Base-by-base conservation (phyloP, 1,140 invertebrate species). In the Scylla paramamosain region DNA sequence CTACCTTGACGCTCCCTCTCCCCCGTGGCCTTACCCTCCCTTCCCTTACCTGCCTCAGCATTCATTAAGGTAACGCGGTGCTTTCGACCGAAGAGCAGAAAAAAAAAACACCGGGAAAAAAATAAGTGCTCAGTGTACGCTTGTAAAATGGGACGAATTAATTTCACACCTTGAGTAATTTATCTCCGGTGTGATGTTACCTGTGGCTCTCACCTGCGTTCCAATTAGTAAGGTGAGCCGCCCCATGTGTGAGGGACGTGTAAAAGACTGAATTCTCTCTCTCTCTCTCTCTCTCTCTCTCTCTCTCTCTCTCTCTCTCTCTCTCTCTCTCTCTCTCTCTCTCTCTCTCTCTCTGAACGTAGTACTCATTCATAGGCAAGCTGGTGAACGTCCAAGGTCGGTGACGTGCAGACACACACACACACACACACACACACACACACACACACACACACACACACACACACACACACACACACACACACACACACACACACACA, bases 401-500 rank as follows among this genome's bases (percentile, higher is more conserved):
- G 20, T 20, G n/a, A 77, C 67, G 8, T 8, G n/a, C n/a, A 77
- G 7, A 77, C 67, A n/a, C 20, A 88, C 87, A 88, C 87, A 88
- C 87, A 88, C 87, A 88, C 87, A 88, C 87, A 88, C 87, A 88
- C 87, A 88, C 87, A 88, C 87, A 88, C 87, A 88, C 87, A 88
- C 87, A 88, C 87, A 88, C 87, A 88, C 87, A 88, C 87, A 89
- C 87, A 89, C 32, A 89, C 87, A 39, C 87, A 89, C 32, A 89
- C 87, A 89, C 32, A 89, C 32, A 89, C 87, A 45, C 32, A 89
- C 32, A 89, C 87, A 77, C 67, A 77, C 52, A 59, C 25, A 3
- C 67, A 77, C 67, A 77, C 67, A 77, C 25, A n/a, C 3, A 59
- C 52, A 59, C 4, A 48, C 46, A 48, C 4, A 48, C 46, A 48